Base-by-base conservation (phyloP, 1,140 invertebrate genomes). In the Brachionus asplanchnoidis region DNA sequence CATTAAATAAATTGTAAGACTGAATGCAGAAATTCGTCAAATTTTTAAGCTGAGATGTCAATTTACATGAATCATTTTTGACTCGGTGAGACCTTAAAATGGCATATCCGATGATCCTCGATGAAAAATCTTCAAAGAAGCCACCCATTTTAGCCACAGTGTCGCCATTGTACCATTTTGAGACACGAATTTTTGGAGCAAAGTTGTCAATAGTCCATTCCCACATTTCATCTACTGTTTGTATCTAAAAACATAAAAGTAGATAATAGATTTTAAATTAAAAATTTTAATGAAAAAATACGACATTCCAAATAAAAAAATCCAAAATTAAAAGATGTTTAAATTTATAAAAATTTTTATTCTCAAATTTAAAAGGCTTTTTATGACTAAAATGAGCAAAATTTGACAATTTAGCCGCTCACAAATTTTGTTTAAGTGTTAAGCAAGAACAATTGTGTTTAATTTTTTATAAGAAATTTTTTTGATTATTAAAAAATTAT, bases 81-180 rank as follows among this genome's bases (percentile, higher is more conserved):
- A 84, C 82, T 56, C 82, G 17, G 26, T 53, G 32, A 36, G 42
- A 91, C 85, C 91, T 87, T 83, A 92, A 87, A 17, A 90, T 88
- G 14, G 89, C 91, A 86, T 91, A 92, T 20, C 91, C 91, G 89
- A 92, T 90, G 14, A 92, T 89, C 83, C 92, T 87, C 14, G 90
- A 91, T 9, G 89, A 89, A 80, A 90, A 88, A 86, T 92, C 91
- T 85, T 89, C 88, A 5, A 92, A 86, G 85, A 90, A 92, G 4
- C 92, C 91, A 23, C 65, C 66, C 46, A 70, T 53, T 26, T 36
- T 40, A n/a, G 12, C n/a, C 32, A 44, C 44, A 17, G 42, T n/a
- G n/a, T 70, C 12, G 11, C 23, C 65, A 56, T 84, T 84, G 50
- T 84, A 84, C 82, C 82, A 84, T 56, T 84, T 46, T 17, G 12